Base-by-base conservation (phyloP, 2,888 invertebrate species). In the Drosophila stalkeri region DNA sequence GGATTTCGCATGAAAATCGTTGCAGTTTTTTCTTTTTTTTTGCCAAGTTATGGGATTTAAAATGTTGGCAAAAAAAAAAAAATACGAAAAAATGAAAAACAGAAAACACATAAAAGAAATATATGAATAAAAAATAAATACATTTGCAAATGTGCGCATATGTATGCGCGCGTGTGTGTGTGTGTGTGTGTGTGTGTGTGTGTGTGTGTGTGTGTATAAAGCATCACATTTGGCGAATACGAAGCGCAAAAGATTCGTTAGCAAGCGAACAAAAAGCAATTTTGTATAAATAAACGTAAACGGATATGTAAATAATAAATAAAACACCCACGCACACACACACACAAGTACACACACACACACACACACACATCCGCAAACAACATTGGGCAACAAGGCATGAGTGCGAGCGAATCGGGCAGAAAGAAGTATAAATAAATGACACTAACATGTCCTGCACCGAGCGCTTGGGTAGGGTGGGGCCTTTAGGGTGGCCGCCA, bases 261-360 rank as follows among this genome's bases (percentile, higher is more conserved):
- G 79, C 63, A 41, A 43, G 63, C 55, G 77, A 77, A 72, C 77
- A 79, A 72, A 76, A 80, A 77, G 69, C 70, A 80, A 80, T 81
- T 80, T 80, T 80, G 73, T 80, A 80, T 80, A 80, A 80, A 80
- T 80, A 80, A 80, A 77, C 81, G 80, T 80, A 80, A 80, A 80
- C 80, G 80, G 81, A 80, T 80, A 80, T 81, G 81, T 80, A 80
- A 80, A 80, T 80, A 80, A 80, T 80, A 80, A 77, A 80, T 80
- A 80, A 80, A 77, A 80, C 76, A 79, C 67, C 51, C 72, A 70
- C 66, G 54, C 18, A 18, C 35, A 59, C 37, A 46, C 44, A 55
- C 57, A 66, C 54, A 27, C 56, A 2, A 1, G 7, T 1, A 37
- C 1, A 31, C 16, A 41, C 56, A 56, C 39, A 39, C n/a, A 23